Conservation (phyloP, 2,797 vertebrate genomes). For the Phyllotis vaccarum region DNA sequence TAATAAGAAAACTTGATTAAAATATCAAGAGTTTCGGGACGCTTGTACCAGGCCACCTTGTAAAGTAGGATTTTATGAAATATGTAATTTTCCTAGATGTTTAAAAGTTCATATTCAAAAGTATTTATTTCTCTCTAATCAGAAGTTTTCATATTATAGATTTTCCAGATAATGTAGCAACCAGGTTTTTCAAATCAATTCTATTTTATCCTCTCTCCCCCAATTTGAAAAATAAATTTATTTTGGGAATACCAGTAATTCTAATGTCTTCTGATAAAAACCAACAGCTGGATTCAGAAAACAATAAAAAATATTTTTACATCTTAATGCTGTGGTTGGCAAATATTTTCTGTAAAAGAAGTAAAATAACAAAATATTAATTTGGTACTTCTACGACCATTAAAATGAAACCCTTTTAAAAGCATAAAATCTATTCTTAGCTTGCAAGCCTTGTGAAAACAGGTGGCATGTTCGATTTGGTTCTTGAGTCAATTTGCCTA, state of each 20-base stretch:
- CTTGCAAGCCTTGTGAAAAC: background rate
- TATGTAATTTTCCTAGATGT: background rate
- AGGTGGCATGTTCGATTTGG: background rate
- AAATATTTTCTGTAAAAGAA: constrained; percentile 25
- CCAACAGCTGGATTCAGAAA: constrained; percentile 15
- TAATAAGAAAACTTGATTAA: constrained; percentile 72
- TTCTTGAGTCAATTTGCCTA: background rate
- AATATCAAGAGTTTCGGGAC: constrained; percentile 11
- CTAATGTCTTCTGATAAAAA: background rate
- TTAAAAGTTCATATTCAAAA: constrained; percentile 27
- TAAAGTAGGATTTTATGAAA: constrained; percentile 43
- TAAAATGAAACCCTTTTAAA: constrained; percentile 12
- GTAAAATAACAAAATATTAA: constrained; percentile 26
- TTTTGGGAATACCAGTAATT: background rate
- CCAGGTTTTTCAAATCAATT: constrained; percentile 55
- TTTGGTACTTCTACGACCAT: background rate
- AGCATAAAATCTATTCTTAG: background rate
- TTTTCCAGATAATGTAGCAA: constrained; percentile 50
- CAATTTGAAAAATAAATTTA: constrained; percentile 20
- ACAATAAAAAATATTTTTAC: constrained; percentile 44
- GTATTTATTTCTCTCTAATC: background rate
- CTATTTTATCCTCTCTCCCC: background rate
- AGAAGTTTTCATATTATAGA: background rate
- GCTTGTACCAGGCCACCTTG: constrained; percentile 5
- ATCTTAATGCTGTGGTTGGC: background rate